Evolutionary conservation across 1,140 invertebrate genomes (phyloP).

Genomic region (Harpegnathos saltator): DNA sequence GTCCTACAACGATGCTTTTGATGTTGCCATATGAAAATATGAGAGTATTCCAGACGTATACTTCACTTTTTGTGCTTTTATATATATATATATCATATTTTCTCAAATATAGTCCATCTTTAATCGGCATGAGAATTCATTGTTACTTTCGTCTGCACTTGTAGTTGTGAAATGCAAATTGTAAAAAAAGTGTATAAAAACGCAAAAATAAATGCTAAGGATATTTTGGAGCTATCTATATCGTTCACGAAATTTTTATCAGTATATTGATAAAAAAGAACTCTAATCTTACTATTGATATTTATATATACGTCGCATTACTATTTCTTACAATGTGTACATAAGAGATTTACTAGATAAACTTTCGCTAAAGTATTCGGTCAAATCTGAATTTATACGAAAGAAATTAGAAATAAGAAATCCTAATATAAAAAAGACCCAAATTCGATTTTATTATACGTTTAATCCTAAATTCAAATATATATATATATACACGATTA

Average conservation of each 20-base stretch:
- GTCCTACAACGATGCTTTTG: conserved; percentile 68
- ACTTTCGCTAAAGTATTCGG: neutral
- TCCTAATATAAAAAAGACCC: conserved; percentile 18
- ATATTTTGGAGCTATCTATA: conserved; percentile 48
- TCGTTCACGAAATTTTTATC: conserved; percentile 51
- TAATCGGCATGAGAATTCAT: conserved; percentile 25
- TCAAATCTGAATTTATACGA: conserved; percentile 24
- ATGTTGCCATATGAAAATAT: conserved; percentile 65
- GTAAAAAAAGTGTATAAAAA: conserved; percentile 60
- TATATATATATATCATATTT: conserved; percentile 71
- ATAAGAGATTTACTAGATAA: conserved; percentile 44
- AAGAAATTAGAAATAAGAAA: conserved; percentile 27
- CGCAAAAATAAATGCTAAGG: conserved; percentile 55
- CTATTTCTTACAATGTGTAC: conserved; percentile 53
- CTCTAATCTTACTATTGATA: neutral
- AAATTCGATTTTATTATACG: conserved; percentile 34
- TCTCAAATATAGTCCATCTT: conserved; percentile 55
- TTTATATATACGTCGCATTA: conserved; percentile 15
- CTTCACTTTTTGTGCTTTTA: conserved; percentile 63
- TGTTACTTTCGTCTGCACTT: neutral
- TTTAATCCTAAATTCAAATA: conserved; percentile 35
- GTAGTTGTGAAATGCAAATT: conserved; percentile 42
- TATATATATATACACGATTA: conserved; percentile 14
- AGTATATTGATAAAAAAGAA: conserved; percentile 41
- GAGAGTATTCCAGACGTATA: conserved; percentile 63